Base-by-base conservation (phyloP, 2,113 vertebrate species). In the Regulus satrapa region DNA sequence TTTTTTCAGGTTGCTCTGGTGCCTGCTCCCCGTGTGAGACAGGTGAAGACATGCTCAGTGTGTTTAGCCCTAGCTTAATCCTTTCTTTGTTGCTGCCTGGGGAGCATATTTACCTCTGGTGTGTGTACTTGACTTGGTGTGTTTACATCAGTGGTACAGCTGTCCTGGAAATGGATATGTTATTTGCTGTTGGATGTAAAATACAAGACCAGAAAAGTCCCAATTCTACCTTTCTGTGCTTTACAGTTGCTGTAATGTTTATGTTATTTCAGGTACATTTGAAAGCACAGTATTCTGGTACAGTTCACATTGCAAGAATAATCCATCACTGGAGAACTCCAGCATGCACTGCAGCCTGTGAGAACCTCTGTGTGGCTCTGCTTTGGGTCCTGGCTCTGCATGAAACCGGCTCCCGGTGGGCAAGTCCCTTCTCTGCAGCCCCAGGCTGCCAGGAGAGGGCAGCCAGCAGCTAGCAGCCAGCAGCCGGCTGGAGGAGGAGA, bases 361-460 rank as follows among this genome's bases (percentile, higher is more conserved):
- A 34, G 58, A 92, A 29, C 32, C 14, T 64, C 28, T 14, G 41
- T 14, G 59, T 55, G 43, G 29, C n/a, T 25, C 11, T 3, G 3
- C 34, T 86, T 32, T 9, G 55, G 67, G 32, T 66, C 32, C 48
- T 1, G 5, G 19, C 31, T 64, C 48, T 51, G 38, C n/a, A 3
- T 4, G 34, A 84, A 86, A 23, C 8, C 0, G 0, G 29, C 41
- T 88, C 15, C 34, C 8, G 12, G 43, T 0, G 17, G 41, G n/a
- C 23, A 56, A 25, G 23, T 74, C 49, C 21, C 34, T 40, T 5
- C 18, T 81, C 46, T 26, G 62, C 82, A 46, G 32, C 8, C 7
- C 8, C 68, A 7, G 58, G 69, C 78, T 73, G 71, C 93, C 91
- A 63, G 94, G 76, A 97, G 92, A 91, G 94, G 92, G 80, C 77